Evolutionary conservation across 2,888 invertebrate genomes (phyloP).

Genomic region (Ametastegia equiseti): DNA sequence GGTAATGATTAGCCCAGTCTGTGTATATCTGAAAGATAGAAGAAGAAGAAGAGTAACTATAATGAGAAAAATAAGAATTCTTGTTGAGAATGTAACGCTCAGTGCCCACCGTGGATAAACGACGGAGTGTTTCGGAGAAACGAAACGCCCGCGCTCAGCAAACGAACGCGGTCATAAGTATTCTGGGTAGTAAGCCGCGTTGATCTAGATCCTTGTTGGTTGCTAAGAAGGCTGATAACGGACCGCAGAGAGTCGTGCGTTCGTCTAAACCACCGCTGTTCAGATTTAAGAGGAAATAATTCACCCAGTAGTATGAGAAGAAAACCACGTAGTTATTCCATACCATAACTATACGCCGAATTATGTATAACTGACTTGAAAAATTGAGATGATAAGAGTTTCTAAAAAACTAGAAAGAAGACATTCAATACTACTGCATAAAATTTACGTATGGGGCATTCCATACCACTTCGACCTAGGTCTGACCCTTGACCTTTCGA

Average conservation of each 20-base stretch:
- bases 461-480: no score
- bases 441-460: no score
- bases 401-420: no score
- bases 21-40: conserved; percentile 91
- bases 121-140: conserved; percentile 40
- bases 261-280: background rate
- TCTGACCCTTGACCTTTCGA: no score
- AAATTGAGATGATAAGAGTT: no score
- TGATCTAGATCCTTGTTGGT: conserved; percentile 42
- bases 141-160: conserved; percentile 17
- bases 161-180: conserved; percentile 22
- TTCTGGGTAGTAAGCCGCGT: conserved; percentile 33
- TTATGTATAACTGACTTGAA: no score
- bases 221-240: conserved; percentile 43
- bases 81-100: background rate
- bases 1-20: conserved; percentile 98
- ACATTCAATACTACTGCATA: no score
- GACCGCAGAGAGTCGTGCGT: conserved; percentile 23
- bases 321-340: no score
- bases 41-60: conserved; percentile 45
- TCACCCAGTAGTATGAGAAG: no score
- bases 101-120: conserved; percentile 2
- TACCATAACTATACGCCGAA: no score
- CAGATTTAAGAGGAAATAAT: background rate
- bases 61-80: background rate